phyloP scores from a whole-genome alignment of 2,797 vertebrate species.

The Acomys russatus region DNA sequence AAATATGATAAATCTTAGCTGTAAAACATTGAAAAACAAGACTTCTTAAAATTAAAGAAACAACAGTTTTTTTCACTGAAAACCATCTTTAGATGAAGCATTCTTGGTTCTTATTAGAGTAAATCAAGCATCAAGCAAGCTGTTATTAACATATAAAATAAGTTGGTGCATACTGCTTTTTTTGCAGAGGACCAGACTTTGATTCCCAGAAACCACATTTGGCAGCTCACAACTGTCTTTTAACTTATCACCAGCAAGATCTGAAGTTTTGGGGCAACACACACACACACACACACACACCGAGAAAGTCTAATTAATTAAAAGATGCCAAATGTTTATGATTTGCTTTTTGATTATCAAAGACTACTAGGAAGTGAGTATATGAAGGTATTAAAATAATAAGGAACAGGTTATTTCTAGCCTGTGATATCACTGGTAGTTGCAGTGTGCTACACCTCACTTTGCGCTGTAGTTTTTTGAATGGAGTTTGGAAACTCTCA shows the following conservation, averaged over 20 bases:
- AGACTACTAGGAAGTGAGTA: neutral
- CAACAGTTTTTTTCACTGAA: slow-evolving; percentile 5
- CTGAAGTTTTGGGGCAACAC: neutral
- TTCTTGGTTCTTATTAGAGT: neutral
- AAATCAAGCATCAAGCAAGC: neutral
- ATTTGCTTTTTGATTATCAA: slow-evolving; percentile 37
- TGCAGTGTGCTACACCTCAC: neutral
- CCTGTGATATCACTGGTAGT: neutral
- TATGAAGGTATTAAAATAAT: slow-evolving; percentile 23
- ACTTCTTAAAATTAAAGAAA: neutral
- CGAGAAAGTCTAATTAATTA: neutral
- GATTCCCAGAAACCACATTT: neutral
- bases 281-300: neutral
- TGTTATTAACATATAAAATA: slow-evolving; percentile 39
- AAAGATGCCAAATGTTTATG: neutral
- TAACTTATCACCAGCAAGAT: neutral
- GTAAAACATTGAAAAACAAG: neutral
- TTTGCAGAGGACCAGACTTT: neutral
- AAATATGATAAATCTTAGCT: slow-evolving; percentile 38
- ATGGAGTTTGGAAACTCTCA: slow-evolving; percentile 62
- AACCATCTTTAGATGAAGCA: slow-evolving; percentile 10
- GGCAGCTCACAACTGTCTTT: neutral
- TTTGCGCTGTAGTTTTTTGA: slow-evolving; percentile 57
- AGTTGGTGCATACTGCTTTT: neutral
- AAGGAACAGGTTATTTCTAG: neutral